These are phyloP conservation scores for Calliphora vomitoria DNA, from an alignment of 2,888 invertebrate genomes.

Conservation along the genomic window DNA sequence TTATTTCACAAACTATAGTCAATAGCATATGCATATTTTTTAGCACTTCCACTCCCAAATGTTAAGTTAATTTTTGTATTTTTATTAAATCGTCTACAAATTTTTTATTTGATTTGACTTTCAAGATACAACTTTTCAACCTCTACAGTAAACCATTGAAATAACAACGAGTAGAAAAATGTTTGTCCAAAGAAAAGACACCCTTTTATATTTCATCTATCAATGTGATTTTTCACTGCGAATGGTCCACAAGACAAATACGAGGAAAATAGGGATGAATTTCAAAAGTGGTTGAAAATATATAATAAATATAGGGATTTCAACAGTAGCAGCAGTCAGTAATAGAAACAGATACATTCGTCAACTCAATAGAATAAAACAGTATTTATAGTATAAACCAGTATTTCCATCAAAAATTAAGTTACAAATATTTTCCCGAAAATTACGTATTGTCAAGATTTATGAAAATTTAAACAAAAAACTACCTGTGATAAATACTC, in stretches of 20 bases:
- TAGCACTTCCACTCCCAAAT: constrained; percentile 3
- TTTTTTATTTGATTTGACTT: constrained; percentile 31
- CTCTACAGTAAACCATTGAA: constrained; percentile 52
- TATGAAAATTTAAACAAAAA: too few relatives aligned
- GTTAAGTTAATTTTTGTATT: constrained; percentile 10
- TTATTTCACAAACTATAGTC: background rate
- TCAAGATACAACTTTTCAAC: constrained; percentile 20
- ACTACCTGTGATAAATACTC: too few relatives aligned
- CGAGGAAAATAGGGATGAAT: constrained; percentile 12
- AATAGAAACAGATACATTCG: background rate
- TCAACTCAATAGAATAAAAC: too few relatives aligned
- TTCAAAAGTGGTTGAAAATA: constrained; percentile 14
- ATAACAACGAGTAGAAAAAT: constrained; percentile 67
- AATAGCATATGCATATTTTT: background rate
- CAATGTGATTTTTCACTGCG: constrained; percentile 77
- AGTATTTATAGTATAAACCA: too few relatives aligned
- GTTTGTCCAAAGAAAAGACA: constrained; percentile 76
- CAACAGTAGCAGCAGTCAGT: background rate
- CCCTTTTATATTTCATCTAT: constrained; percentile 78
- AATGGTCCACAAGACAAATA: constrained; percentile 57
- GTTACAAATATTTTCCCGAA: too few relatives aligned
- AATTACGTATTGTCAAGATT: too few relatives aligned
- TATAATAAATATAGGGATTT: constrained; percentile 9
- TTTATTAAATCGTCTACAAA: constrained; percentile 24
- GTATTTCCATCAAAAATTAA: too few relatives aligned